Evolutionary conservation across 2,888 invertebrate species (phyloP).

Genomic region (Tetranychus piercei): DNA sequence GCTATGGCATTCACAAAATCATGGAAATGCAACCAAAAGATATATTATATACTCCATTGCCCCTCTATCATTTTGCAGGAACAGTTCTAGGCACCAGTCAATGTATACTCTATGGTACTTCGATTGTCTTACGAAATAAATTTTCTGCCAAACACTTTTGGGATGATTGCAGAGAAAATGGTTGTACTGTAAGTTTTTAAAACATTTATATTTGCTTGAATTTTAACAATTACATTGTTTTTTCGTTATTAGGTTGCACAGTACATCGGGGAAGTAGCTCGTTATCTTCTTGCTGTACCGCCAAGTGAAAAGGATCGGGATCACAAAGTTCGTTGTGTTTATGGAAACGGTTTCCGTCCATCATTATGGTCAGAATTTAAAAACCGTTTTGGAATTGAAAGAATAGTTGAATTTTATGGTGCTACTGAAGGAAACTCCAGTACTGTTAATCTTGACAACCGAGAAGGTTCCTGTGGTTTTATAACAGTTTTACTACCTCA

Average conservation of each 20-base stretch:
- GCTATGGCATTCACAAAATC: neutral
- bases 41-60: constrained; percentile 38
- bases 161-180: constrained; percentile 73
- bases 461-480: constrained; percentile 39
- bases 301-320: constrained; percentile 32
- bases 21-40: constrained; percentile 29
- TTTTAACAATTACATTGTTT: neutral
- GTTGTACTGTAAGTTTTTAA: constrained; percentile 31
- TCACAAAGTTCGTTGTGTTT: constrained; percentile 48
- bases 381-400: constrained; percentile 48
- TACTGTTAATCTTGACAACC: constrained; percentile 37
- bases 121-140: constrained; percentile 64
- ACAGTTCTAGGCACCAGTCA: constrained; percentile 37
- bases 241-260: constrained; percentile 25
- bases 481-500: constrained; percentile 32
- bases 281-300: constrained; percentile 39
- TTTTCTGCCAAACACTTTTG: constrained; percentile 87
- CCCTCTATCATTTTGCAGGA: constrained; percentile 40
- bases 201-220: too few relatives aligned
- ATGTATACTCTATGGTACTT: constrained; percentile 41
- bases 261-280: constrained; percentile 40
- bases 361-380: constrained; percentile 84
- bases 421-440: constrained; percentile 90
- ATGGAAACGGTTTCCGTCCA: constrained; percentile 80
- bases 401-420: constrained; percentile 83